Conservation (phyloP, 2,888 invertebrate genomes). For the Litoditis marina region DNA sequence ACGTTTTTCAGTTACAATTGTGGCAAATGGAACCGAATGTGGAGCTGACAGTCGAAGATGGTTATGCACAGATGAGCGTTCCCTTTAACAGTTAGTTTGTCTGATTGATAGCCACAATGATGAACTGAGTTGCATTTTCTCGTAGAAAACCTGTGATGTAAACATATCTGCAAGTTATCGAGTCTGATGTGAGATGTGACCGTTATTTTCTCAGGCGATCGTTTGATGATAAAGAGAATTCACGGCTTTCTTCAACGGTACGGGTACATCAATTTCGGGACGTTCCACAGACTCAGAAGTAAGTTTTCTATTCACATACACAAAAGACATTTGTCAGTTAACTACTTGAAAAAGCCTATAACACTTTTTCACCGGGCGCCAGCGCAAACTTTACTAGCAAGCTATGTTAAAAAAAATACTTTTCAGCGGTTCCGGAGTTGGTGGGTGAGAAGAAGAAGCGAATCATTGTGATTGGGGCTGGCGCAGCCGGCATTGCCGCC, state of each 20-base stretch:
- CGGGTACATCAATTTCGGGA: constrained; percentile 95
- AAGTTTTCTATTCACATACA: too few relatives aligned
- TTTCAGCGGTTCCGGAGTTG: neutral
- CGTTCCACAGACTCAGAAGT: constrained; percentile 68
- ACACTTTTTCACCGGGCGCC: constrained; percentile 61
- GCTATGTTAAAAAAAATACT: too few relatives aligned
- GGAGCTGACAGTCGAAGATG: constrained; percentile 80
- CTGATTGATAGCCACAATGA: neutral
- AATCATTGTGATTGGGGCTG: constrained; percentile 60
- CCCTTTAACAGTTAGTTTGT: constrained; percentile 74
- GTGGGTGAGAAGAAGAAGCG: constrained; percentile 14
- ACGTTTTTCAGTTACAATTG: constrained; percentile 65
- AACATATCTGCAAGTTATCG: too few relatives aligned
- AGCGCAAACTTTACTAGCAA: too few relatives aligned
- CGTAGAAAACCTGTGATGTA: neutral
- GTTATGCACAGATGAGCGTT: constrained; percentile 76
- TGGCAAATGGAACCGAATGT: constrained; percentile 94
- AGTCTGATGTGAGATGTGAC: too few relatives aligned
- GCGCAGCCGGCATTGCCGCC: constrained; percentile 57
- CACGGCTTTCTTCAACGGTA: constrained; percentile 90
- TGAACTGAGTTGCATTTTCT: neutral
- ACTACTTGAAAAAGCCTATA: neutral
- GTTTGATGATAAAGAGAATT: constrained; percentile 67
- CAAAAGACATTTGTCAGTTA: too few relatives aligned
- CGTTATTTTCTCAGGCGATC: constrained; percentile 24